phyloP scores from a whole-genome alignment of 2,888 invertebrate genomes.

The Orgyia antiqua region DNA sequence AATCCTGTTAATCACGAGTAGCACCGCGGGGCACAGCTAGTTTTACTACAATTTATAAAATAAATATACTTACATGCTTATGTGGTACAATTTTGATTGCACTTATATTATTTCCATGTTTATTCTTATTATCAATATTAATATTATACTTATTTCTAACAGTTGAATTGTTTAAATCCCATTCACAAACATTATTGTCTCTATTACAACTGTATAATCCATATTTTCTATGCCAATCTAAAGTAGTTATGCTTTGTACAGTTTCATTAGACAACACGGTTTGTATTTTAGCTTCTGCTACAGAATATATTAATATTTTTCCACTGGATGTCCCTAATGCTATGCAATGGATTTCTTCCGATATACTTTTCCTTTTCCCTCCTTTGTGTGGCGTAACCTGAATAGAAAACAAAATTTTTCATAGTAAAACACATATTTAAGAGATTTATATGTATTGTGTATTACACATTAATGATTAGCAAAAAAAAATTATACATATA shows the following conservation, averaged over 20 bases:
- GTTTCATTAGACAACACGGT: conserved; percentile 65
- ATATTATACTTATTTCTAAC: conserved; percentile 72
- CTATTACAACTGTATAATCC: conserved; percentile 74
- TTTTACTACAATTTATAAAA: background rate
- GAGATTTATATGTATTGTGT: background rate
- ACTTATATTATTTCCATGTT: conserved; percentile 70
- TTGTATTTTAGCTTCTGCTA: conserved; percentile 81
- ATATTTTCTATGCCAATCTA: conserved; percentile 78
- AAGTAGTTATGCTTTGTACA: conserved; percentile 49
- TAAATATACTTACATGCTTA: conserved; percentile 62
- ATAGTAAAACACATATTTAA: background rate
- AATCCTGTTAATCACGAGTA: too few relatives aligned
- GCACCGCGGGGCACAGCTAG: too few relatives aligned
- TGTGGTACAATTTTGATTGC: conserved; percentile 80
- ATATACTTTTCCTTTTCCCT: conserved; percentile 40
- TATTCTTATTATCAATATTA: conserved; percentile 82
- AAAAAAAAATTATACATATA: too few relatives aligned
- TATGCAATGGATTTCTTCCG: conserved; percentile 68
- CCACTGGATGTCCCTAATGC: conserved; percentile 87
- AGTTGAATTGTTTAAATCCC: conserved; percentile 69
- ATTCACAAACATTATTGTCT: conserved; percentile 74
- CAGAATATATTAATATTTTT: conserved; percentile 83
- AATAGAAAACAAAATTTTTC: too few relatives aligned
- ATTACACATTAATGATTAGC: too few relatives aligned
- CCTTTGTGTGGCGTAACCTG: conserved; percentile 24